phyloP scores from a whole-genome alignment of 1,140 invertebrate species.

The Drosophila chauvacae region DNA sequence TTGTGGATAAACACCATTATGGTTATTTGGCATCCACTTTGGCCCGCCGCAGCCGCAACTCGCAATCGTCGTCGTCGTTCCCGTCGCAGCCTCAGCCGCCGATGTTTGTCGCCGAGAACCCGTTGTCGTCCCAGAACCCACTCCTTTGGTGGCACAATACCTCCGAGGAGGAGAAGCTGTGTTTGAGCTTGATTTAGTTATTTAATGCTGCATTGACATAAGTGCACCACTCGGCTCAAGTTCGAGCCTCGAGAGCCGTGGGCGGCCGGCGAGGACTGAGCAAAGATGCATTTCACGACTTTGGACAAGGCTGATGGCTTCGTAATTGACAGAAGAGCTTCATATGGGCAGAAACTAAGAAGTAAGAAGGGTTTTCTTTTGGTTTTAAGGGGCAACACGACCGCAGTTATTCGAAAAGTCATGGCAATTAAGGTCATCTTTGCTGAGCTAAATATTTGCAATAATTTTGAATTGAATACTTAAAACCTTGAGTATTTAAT shows the following conservation, averaged over 20 bases:
- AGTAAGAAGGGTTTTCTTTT: not conserved
- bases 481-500: not conserved
- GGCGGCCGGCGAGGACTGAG: slow-evolving; percentile 21
- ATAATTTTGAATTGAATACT: not conserved
- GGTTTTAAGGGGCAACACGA: not conserved
- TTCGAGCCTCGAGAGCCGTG: slow-evolving; percentile 22
- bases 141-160: slow-evolving; percentile 43
- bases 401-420: not conserved
- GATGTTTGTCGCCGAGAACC: slow-evolving; percentile 39
- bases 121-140: slow-evolving; percentile 3
- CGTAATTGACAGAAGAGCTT: slow-evolving; percentile 27
- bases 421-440: not conserved
- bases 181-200: slow-evolving; percentile 76
- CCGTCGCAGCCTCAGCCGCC: slow-evolving; percentile 1
- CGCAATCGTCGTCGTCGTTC: slow-evolving; percentile 31
- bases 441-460: too few species aligned
- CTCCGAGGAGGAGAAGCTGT: slow-evolving; percentile 35
- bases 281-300: slow-evolving; percentile 40
- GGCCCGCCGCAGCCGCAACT: slow-evolving; percentile 39
- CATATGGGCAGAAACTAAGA: not conserved
- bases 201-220: slow-evolving; percentile 77
- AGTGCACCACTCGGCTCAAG: slow-evolving; percentile 41
- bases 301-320: slow-evolving; percentile 13
- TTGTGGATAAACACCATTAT: slow-evolving; percentile 83
- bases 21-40: slow-evolving; percentile 83